Evolutionary conservation across 2,888 invertebrate species (phyloP).

Genomic region (Isotomurus palustris): DNA sequence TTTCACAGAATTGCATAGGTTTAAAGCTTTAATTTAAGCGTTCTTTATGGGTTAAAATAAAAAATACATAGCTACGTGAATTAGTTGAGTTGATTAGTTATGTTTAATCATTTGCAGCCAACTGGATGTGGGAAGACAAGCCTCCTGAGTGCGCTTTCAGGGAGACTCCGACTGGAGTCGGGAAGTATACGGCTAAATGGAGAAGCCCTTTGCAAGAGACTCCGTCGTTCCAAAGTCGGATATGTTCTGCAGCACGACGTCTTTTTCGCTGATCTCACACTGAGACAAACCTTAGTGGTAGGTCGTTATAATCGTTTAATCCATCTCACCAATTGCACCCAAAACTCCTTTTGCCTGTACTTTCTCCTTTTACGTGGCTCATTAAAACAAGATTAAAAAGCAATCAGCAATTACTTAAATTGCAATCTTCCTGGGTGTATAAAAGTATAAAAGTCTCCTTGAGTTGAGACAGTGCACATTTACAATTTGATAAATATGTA

Average conservation of each 20-base stretch:
- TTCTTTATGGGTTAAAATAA: too few relatives aligned
- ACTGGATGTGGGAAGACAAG: conserved; percentile 71
- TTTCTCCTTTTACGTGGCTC: background rate
- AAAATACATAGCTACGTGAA: too few relatives aligned
- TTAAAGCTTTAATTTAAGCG: too few relatives aligned
- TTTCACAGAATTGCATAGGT: too few relatives aligned
- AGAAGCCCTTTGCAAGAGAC: conserved; percentile 61
- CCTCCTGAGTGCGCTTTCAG: conserved; percentile 68
- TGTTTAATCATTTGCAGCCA: conserved; percentile 31
- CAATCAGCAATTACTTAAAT: too few relatives aligned
- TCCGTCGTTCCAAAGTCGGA: conserved; percentile 66
- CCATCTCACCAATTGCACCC: background rate
- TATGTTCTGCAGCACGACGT: conserved; percentile 78
- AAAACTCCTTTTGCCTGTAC: background rate
- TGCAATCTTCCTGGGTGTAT: too few relatives aligned
- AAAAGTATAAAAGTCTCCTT: too few relatives aligned
- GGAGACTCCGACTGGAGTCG: conserved; percentile 61
- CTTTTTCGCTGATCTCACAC: conserved; percentile 72
- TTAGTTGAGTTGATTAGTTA: too few relatives aligned
- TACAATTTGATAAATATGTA: too few relatives aligned
- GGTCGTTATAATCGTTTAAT: conserved; percentile 39
- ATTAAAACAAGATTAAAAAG: too few relatives aligned
- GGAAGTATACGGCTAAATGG: conserved; percentile 65
- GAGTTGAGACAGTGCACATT: too few relatives aligned
- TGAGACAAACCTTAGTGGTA: conserved; percentile 69